Base-by-base conservation (phyloP, 2,113 vertebrate genomes). In the Pardalotus punctatus region DNA sequence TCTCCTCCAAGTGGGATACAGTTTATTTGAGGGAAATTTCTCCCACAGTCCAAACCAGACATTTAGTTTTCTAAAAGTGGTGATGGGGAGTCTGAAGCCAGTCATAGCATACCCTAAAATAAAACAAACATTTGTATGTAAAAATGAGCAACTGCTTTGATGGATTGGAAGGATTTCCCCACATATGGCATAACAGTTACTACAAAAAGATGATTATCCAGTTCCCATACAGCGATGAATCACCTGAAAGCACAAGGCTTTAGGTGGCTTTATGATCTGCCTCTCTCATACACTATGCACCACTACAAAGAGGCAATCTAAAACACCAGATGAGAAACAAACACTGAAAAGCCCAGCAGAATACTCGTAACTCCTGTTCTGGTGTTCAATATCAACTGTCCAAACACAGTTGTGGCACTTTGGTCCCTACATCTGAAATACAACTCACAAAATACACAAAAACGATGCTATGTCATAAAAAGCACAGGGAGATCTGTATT, bases 31-130 rank as follows among this genome's bases (percentile, higher is more conserved):
- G 50, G 92, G 79, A 45, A 94, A 81, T 60, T 93, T 98, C 91
- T 96, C 96, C 96, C 96, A 98, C 67, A 98, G 90, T 93, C 97
- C 86, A 5, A 96, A 83, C 94, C 97, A 98, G 76, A 85, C 73
- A 57, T 96, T 96, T 27, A 98, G 78, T 69, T 96, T 98, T 76
- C 96, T 97, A 48, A 98, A 87, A 90, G 94, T 31, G n/a, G 90
- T 35, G 45, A 97, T 6, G 54, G 97, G 87, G 70, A 98, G 47
- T 45, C 97, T 96, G 96, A 97, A 89, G 84, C 94, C 91, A 42
- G 97, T 94, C 97, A 98, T 90, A 50, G 97, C 65, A 94, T 88
- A 80, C 25, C 96, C 98, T 98, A 92, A 57, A 97, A 97, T 25
- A 96, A 93, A 94, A 80, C 10, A 83, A 61, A 73, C 35, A 83